A percentile compares a stretch with the other conserved stretches of the same genome.
Evolutionary conservation across 2,113 vertebrate genomes (phyloP).

Genomic region (Nycticryphes semicollaris): DNA sequence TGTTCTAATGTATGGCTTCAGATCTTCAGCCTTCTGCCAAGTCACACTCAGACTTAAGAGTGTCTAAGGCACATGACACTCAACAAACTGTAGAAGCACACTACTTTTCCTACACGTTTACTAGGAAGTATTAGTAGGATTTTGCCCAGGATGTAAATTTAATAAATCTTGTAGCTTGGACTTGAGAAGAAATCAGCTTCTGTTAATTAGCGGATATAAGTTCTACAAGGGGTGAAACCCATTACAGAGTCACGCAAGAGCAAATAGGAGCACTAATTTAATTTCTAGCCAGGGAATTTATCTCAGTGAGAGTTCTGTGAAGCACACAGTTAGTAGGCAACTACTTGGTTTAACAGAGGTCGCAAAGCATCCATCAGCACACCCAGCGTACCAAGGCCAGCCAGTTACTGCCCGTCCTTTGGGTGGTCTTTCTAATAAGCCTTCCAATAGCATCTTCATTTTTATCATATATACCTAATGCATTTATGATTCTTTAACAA

Average conservation of each 20-base stretch:
- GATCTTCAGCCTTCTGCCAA: background rate
- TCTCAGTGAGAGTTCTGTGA: background rate
- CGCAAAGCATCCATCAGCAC: background rate
- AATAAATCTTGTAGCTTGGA: background rate
- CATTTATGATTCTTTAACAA: background rate
- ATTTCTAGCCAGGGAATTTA: conserved; percentile 65
- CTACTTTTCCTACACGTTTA: background rate
- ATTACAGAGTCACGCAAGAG: conserved; percentile 46
- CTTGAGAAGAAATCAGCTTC: background rate
- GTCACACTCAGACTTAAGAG: background rate
- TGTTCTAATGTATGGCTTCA: background rate
- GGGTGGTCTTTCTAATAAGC: background rate
- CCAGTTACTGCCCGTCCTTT: background rate
- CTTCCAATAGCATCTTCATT: background rate
- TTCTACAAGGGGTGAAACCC: conserved; percentile 52
- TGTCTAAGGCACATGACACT: background rate
- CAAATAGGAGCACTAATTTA: conserved; percentile 58
- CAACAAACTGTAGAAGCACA: background rate
- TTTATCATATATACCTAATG: background rate
- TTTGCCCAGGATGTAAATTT: background rate
- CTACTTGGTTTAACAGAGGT: background rate
- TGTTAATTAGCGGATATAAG: conserved; percentile 25
- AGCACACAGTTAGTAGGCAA: background rate
- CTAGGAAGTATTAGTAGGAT: background rate
- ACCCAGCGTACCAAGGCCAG: fast-evolving